Conservation (phyloP, 1,140 invertebrate species). For the Apocrypta bakeri region DNA sequence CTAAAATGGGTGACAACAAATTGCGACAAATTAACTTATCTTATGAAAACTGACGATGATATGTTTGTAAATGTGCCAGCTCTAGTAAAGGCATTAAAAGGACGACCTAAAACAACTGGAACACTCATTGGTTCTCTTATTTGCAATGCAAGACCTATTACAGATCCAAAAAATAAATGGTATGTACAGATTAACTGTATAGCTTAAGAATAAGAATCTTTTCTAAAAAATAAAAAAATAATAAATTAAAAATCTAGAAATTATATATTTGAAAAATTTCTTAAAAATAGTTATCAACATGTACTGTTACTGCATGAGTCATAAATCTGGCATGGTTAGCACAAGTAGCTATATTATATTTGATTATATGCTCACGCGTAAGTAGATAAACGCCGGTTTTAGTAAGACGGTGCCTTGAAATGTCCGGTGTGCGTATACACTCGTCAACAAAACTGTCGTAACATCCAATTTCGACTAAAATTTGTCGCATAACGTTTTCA, state of each 20-base stretch:
- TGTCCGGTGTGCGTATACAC: too few species aligned
- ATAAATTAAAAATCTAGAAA: neutral
- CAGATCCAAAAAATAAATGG: conserved; percentile 85
- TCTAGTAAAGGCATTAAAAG: conserved; percentile 69
- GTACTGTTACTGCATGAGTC: neutral
- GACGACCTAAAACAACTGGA: conserved; percentile 65
- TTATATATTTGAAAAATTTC: neutral
- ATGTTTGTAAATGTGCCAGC: conserved; percentile 86
- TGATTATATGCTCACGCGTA: too few species aligned
- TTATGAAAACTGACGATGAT: conserved; percentile 91
- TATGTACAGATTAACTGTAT: conserved; percentile 63
- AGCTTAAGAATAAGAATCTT: too few species aligned
- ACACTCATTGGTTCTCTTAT: conserved; percentile 84
- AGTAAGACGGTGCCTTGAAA: too few species aligned
- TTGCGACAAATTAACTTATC: conserved; percentile 79
- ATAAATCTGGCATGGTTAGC: neutral
- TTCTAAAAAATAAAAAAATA: neutral
- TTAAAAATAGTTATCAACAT: neutral
- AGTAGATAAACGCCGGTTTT: too few species aligned
- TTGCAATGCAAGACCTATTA: conserved; percentile 82
- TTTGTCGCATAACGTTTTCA: too few species aligned
- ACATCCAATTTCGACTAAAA: too few species aligned
- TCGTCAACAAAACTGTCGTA: too few species aligned
- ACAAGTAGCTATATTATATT: too few species aligned
- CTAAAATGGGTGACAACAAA: conserved; percentile 85